Conservation (phyloP, 2,888 invertebrate species). For the Troglohyphantes excavatus region DNA sequence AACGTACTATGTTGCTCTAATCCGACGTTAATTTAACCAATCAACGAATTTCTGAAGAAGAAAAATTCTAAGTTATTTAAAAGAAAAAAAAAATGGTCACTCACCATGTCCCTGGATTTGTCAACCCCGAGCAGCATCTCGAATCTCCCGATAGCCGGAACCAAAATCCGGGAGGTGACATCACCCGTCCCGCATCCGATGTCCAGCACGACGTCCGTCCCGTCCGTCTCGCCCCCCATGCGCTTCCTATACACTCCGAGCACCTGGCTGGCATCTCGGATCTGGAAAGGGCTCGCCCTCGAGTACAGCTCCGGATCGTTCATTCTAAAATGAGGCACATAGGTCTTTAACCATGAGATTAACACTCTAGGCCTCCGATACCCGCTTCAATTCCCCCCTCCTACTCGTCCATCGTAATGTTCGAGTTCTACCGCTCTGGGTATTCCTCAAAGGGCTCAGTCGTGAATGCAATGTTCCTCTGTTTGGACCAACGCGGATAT, state of each 20-base stretch:
- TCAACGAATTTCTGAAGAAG: no score
- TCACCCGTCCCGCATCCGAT: conserved; percentile 77
- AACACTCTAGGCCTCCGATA: not conserved
- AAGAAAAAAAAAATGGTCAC: not conserved
- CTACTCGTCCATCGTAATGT: no score
- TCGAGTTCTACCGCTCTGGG: no score
- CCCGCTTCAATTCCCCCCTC: not conserved
- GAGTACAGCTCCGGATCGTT: conserved; percentile 74
- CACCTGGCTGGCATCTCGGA: conserved; percentile 69
- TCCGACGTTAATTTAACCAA: no score
- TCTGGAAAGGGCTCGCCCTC: conserved; percentile 64
- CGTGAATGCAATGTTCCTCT: no score
- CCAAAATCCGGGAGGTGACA: conserved; percentile 69
- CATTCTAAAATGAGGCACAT: conserved; percentile 23
- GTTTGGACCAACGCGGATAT: no score
- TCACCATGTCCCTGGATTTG: conserved; percentile 60
- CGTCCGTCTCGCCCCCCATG: conserved; percentile 16
- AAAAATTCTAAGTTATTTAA: no score
- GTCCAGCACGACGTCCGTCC: conserved; percentile 64
- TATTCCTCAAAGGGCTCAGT: no score
- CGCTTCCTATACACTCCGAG: conserved; percentile 58
- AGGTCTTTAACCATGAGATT: no score
- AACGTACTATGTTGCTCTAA: no score
- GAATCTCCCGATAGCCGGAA: conserved; percentile 45
- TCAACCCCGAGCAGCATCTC: conserved; percentile 60